A percentile compares a stretch with the other conserved stretches of the same genome.
phyloP scores from a whole-genome alignment of 2,888 invertebrate genomes.

The Idaea dimidiata region DNA sequence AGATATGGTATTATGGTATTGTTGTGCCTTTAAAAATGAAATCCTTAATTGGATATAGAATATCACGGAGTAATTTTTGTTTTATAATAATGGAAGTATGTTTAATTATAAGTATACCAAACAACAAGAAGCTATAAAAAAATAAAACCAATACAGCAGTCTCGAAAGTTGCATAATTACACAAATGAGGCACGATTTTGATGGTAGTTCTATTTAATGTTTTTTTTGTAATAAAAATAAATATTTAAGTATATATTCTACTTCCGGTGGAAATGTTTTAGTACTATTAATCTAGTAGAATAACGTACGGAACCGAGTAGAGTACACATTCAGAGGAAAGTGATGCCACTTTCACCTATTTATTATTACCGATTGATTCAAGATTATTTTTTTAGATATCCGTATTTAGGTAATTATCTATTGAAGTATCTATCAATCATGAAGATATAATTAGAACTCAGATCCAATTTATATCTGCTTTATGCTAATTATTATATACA shows the following conservation, averaged over 20 bases:
- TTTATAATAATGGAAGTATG: background rate
- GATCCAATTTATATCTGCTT: no score
- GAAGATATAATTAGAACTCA: no score
- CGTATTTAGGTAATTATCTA: no score
- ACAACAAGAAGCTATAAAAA: background rate
- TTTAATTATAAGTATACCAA: background rate
- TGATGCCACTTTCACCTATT: background rate
- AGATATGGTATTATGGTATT: background rate
- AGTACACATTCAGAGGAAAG: background rate
- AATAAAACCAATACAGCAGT: conserved; percentile 6
- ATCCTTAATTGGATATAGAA: background rate
- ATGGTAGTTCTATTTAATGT: background rate
- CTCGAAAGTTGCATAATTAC: conserved; percentile 12
- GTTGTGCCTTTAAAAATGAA: background rate
- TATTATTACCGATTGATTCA: background rate
- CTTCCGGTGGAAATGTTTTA: background rate
- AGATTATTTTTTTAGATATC: no score
- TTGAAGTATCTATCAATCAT: no score
- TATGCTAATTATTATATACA: no score
- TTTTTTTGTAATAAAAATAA: background rate
- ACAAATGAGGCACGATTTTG: conserved; percentile 2
- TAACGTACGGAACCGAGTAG: background rate
- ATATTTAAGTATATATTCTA: background rate
- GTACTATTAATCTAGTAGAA: background rate
- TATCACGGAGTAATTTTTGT: background rate